Percentiles rank a stretch among this genome's conserved stretches.
phyloP scores from a whole-genome alignment of 2,113 vertebrate genomes.

The Oncorhynchus masou region DNA sequence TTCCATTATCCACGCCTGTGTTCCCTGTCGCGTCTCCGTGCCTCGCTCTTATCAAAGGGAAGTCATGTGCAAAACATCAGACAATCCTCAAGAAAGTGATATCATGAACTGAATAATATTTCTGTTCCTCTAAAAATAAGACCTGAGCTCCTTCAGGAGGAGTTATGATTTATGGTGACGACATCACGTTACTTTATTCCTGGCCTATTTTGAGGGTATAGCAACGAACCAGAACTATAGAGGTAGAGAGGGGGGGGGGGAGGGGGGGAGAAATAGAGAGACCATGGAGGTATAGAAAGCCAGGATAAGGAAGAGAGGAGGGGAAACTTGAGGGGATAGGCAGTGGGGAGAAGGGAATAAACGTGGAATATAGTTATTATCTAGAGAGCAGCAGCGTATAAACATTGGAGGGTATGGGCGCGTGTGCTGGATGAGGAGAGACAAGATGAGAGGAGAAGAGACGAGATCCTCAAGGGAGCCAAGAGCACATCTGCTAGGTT shows the following conservation, averaged over 20 bases:
- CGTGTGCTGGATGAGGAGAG: conserved; percentile 14
- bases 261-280: not conserved
- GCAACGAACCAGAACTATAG: not conserved
- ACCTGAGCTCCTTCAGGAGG: not conserved
- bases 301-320: conserved; percentile 20
- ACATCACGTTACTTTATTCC: not conserved
- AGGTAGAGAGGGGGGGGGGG: not conserved
- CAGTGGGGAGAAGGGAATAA: conserved; percentile 17
- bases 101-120: not conserved
- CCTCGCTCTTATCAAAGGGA: no score
- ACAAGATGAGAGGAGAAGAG: conserved; percentile 23
- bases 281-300: not conserved
- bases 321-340: conserved; percentile 21
- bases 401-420: not conserved
- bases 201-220: not conserved
- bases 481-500: conserved; percentile 72
- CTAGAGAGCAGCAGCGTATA: no score
- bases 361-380: not conserved
- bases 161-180: not conserved
- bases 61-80: not conserved
- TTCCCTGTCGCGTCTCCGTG: no score
- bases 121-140: not conserved
- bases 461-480: conserved; percentile 55
- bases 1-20: no score
- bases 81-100: not conserved